Evolutionary conservation across 2,888 invertebrate genomes (phyloP).

Genomic region (Nudaria mundana): DNA sequence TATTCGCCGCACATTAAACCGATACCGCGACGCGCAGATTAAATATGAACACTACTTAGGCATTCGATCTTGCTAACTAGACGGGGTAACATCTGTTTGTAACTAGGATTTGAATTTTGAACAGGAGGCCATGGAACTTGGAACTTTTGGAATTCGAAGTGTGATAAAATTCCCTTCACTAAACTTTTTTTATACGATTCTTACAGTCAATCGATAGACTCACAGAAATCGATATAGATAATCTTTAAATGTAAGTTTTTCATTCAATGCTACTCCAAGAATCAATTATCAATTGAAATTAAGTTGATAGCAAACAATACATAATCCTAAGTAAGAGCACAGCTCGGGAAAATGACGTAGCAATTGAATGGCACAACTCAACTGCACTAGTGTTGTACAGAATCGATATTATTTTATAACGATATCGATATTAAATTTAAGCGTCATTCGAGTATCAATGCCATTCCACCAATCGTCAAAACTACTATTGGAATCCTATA

Average conservation of each 20-base stretch:
- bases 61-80: constrained; percentile 54
- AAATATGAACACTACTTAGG: constrained; percentile 66
- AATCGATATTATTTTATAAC: background rate
- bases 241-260: too few relatives aligned
- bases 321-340: constrained; percentile 31
- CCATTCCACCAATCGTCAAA: too few relatives aligned
- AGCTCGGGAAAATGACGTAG: constrained; percentile 31
- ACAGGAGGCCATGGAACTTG: too few relatives aligned
- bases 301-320: constrained; percentile 39
- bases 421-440: background rate
- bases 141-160: too few relatives aligned
- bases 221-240: too few relatives aligned
- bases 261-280: constrained; percentile 8
- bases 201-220: too few relatives aligned
- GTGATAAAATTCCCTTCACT: too few relatives aligned
- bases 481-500: too few relatives aligned
- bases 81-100: constrained; percentile 38
- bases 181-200: too few relatives aligned
- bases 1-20: constrained; percentile 57
- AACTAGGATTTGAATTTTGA: constrained; percentile 1
- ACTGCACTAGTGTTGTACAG: constrained; percentile 26
- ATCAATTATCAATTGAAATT: constrained; percentile 40
- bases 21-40: constrained; percentile 52
- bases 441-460: too few relatives aligned
- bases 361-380: constrained; percentile 27